A percentile compares a stretch with the other conserved stretches of the same genome.
These are phyloP conservation scores for Cotesia glomerata DNA, from an alignment of 1,140 invertebrate species.

Conservation along the genomic window DNA sequence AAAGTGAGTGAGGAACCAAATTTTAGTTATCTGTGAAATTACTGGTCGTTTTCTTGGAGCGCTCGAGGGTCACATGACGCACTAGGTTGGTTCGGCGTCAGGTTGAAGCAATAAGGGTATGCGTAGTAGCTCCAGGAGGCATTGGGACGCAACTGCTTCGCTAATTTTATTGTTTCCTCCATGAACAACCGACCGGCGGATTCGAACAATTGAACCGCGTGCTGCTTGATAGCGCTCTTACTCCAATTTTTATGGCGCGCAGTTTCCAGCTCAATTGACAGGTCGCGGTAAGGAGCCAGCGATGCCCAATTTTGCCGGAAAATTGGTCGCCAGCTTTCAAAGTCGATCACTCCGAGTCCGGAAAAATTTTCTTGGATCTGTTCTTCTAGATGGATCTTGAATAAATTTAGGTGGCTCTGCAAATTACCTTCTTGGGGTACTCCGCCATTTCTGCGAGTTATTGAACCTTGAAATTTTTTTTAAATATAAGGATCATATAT, in stretches of 20 bases:
- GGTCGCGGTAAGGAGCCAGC: slow-evolving; percentile 69
- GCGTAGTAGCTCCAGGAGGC: slow-evolving; percentile 83
- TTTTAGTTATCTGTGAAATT: slow-evolving; percentile 28
- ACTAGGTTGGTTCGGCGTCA: slow-evolving; percentile 63
- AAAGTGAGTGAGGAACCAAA: not conserved
- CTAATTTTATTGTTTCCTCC: slow-evolving; percentile 69
- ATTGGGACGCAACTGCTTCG: slow-evolving; percentile 69
- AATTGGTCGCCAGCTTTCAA: slow-evolving; percentile 82
- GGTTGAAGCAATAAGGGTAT: slow-evolving; percentile 82
- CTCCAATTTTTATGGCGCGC: slow-evolving; percentile 68
- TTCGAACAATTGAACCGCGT: slow-evolving; percentile 70
- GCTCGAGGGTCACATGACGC: slow-evolving; percentile 63
- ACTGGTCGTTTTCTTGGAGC: slow-evolving; percentile 71
- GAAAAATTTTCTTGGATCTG: slow-evolving; percentile 68
- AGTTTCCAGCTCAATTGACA: slow-evolving; percentile 68
- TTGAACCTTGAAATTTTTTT: slow-evolving; percentile 32
- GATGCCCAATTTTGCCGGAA: slow-evolving; percentile 76
- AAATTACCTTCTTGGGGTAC: slow-evolving; percentile 78
- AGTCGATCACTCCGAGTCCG: slow-evolving; percentile 81
- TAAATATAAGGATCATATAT: too few species aligned
- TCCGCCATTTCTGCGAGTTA: slow-evolving; percentile 71
- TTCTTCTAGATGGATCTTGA: slow-evolving; percentile 64
- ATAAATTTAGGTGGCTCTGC: slow-evolving; percentile 67
- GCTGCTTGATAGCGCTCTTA: slow-evolving; percentile 60
- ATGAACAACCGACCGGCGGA: slow-evolving; percentile 69